Evolutionary conservation across 53 echinoderm and acorn worm species (phyloP), one percentile per base, ranked within the genome.

Genomic region (Stichopus horrens): DNA sequence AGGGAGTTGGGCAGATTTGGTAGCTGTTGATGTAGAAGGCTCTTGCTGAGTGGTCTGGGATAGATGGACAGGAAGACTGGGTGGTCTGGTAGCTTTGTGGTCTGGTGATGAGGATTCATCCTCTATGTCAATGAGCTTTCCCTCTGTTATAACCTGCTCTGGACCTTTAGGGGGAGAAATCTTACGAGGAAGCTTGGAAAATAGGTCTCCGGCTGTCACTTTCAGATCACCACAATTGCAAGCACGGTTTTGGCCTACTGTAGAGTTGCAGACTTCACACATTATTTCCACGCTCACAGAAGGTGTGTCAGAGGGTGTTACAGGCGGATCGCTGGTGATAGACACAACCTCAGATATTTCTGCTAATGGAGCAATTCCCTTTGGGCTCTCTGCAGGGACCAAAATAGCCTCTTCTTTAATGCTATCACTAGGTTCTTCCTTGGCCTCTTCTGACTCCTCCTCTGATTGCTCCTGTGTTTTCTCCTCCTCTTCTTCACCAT

Each of bases 191-290:
- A 88, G 58, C 59, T 86, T 92, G 9, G 92, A 55, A 21, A 79
- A 89, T 13, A 89, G 83, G 51, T 90, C 92, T 19, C 92, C 92
- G n/a, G 92, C 84, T 7, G 94, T 90, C 14, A 96, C 91, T 84
- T 95, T 95, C 52, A 96, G 86, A 56, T 92, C 92, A 7, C 96
- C 96, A 91, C 96, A 96, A 37, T 88, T 91, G 60, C 95, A 96
- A 5, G 93, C 88, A 63, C 92, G 90, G 76, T 89, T 93, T 8
- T 89, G 91, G 6, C 91, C 93, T 19, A 96, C 92, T 53, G 93
- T 77, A 7, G 94, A 93, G 63, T 95, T 96, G 82, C 96, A 96
- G 54, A 96, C 91, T 67, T 96, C 96, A 74, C 96, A 96, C 8
- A 96, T 79, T 20, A 96, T 93, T 87, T 96, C 96, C 58, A 96